Conservation (phyloP, 2,888 invertebrate species). For the Icerya purchasi region DNA sequence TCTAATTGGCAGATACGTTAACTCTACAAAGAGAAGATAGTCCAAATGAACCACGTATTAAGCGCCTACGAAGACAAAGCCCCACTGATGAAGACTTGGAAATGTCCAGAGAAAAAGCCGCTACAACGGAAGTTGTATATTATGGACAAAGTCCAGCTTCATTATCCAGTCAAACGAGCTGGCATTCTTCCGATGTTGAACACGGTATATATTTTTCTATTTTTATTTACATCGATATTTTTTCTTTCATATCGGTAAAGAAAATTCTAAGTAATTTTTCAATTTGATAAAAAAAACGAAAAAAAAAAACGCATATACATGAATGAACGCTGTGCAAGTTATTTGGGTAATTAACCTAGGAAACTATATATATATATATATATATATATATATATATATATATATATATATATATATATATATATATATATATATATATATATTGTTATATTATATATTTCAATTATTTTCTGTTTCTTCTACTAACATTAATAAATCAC, state of each 20-base stretch:
- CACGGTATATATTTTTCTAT: conserved; percentile 22
- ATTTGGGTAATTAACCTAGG: too few species aligned
- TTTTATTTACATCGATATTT: too few species aligned
- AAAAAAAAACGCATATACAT: too few species aligned
- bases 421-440: not conserved
- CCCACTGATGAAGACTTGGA: conserved; percentile 33
- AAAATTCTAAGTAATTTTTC: too few species aligned
- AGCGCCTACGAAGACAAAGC: conserved; percentile 31
- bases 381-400: not conserved
- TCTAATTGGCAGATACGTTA: conserved; percentile 24
- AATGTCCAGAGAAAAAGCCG: conserved; percentile 19
- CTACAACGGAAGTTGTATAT: conserved; percentile 24
- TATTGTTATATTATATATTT: not conserved
- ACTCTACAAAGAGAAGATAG: conserved; percentile 27
- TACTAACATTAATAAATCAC: too few species aligned
- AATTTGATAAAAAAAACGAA: too few species aligned
- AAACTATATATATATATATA: not conserved
- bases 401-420: not conserved
- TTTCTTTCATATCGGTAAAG: too few species aligned
- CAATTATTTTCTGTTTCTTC: too few species aligned
- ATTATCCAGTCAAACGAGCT: conserved; percentile 27
- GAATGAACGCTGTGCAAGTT: too few species aligned
- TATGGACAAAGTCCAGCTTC: conserved; percentile 32
- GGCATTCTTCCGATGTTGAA: conserved; percentile 33
- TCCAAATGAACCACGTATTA: conserved; percentile 31